These are phyloP conservation scores for Carcinoscorpius rotundicauda DNA, from an alignment of 1,140 invertebrate species.

Conservation along the genomic window DNA sequence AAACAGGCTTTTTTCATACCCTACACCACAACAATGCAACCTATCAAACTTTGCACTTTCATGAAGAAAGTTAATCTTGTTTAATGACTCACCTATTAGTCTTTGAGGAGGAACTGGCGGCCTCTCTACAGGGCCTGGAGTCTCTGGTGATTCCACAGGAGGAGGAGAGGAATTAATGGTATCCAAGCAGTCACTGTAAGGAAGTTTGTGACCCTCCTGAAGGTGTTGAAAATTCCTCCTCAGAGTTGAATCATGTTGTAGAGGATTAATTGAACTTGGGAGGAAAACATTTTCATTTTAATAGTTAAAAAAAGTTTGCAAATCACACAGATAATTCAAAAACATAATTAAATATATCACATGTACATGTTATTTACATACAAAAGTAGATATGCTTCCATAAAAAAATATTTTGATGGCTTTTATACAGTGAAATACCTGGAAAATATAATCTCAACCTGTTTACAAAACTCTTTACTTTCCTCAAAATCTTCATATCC, in stretches of 20 bases:
- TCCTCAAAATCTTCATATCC: too few species aligned
- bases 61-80: neutral
- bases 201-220: conserved; percentile 65
- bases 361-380: neutral
- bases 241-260: conserved; percentile 21
- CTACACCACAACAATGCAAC: too few species aligned
- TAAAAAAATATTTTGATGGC: neutral
- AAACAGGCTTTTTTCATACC: too few species aligned
- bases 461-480: too few species aligned
- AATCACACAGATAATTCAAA: neutral
- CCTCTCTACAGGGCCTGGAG: conserved; percentile 47
- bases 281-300: too few species aligned
- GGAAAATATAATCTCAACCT: too few species aligned
- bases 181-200: conserved; percentile 33
- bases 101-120: conserved; percentile 68
- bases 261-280: conserved; percentile 17
- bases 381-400: neutral
- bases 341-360: neutral
- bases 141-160: conserved; percentile 43
- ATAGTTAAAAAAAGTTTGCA: too few species aligned
- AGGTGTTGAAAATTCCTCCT: conserved; percentile 83
- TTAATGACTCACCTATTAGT: conserved; percentile 49
- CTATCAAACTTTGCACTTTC: too few species aligned
- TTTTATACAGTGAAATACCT: too few species aligned
- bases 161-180: conserved; percentile 16